Evolutionary conservation across 2,113 vertebrate genomes (phyloP), one percentile per base, ranked within the genome.

Genomic region (Isichthys henryi): DNA sequence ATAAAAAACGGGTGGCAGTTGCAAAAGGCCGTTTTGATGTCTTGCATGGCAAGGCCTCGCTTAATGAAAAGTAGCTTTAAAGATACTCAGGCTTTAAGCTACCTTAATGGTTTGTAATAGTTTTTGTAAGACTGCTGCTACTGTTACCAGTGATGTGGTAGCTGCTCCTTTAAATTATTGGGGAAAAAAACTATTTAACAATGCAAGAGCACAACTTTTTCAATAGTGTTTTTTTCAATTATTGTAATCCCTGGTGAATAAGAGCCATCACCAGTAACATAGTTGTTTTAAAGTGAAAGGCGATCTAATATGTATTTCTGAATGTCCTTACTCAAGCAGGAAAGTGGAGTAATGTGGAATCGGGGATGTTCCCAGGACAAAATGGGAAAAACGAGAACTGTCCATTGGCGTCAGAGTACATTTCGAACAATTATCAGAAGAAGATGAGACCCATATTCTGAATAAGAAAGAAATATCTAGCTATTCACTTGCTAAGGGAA

Each of bases 11-110:
- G 85, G 74, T 74, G 87, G 85, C 53, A 70, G 77, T 92, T 91
- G 90, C 87, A 80, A 88, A 74, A n/a, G 27, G 52, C 88, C 80
- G 49, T 88, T 91, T 88, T 92, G 89, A 93, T 90, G 92, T 85
- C 88, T 82, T 91, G 88, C 92, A 89, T 88, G 90, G 82, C 49
- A 3, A 86, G 27, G 84, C 62, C 80, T 49, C 46, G 50, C 9
- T 90, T 77, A 88, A 90, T 89, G 91, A 90, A 91, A 92, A 85
- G 89, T 88, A 91, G 88, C 80, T 52, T 66, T 88, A 49, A 88
- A 88, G 87, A 90, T 83, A 91, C 86, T 90, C 80, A 88, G 86
- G 86, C 86, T 90, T 90, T 89, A 91, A 90, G 89, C 62, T 91
- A 53, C 88, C 91, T 91, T 92, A 90, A 91, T 91, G 80, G 90